A percentile compares a stretch with the other conserved stretches of the same genome.
These are phyloP conservation scores for Chrysogorgia sp. DNA, from an alignment of 92 coral and sea anemone species.

Conservation along the genomic window DNA sequence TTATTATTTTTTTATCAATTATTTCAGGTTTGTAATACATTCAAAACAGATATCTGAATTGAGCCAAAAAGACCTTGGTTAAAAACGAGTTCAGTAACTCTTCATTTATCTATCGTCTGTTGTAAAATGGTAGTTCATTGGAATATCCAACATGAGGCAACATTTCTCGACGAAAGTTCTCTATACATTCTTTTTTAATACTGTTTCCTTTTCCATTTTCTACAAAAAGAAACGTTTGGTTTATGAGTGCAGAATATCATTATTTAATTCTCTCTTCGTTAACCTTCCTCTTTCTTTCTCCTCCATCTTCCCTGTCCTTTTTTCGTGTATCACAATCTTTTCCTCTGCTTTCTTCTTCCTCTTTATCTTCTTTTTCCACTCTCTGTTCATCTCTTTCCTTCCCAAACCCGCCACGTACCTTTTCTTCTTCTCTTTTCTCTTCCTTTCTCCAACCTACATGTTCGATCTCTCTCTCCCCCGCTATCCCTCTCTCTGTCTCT, in stretches of 20 bases:
- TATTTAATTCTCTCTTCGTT: background rate
- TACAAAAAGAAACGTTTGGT: background rate
- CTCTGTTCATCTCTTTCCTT: background rate
- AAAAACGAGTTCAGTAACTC: too few species aligned
- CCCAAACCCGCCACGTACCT: background rate
- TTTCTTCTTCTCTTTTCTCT: background rate
- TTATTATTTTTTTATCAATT: too few species aligned
- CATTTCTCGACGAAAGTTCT: background rate
- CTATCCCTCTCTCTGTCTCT: background rate
- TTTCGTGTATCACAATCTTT: background rate
- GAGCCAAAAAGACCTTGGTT: too few species aligned
- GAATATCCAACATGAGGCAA: background rate
- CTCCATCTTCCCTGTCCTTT: background rate
- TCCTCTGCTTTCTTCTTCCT: background rate
- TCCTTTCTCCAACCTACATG: too few species aligned
- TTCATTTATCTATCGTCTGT: background rate
- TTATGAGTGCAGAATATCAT: too few species aligned
- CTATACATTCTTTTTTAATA: background rate
- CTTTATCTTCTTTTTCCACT: background rate
- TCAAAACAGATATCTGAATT: too few species aligned
- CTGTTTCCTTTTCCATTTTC: background rate
- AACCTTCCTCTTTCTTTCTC: background rate
- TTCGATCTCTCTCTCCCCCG: background rate
- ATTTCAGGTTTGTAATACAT: too few species aligned
- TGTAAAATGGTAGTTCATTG: background rate